Evolutionary conservation across 2,113 vertebrate species (phyloP).

Genomic region (Calypte anna): DNA sequence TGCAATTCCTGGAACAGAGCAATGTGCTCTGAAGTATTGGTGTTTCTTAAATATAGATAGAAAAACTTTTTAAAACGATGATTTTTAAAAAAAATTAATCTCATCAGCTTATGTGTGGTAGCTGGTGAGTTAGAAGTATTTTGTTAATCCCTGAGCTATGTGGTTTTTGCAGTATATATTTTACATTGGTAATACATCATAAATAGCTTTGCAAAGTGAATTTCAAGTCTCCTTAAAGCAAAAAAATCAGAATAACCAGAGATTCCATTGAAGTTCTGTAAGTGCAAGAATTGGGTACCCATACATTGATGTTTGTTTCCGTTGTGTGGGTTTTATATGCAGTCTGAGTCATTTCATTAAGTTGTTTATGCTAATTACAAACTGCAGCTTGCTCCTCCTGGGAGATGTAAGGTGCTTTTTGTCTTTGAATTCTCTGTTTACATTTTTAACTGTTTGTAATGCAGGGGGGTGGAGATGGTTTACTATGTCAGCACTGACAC

Average conservation of each 20-base stretch:
- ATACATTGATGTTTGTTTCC: background rate
- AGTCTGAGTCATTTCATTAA: background rate
- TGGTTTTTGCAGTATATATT: background rate
- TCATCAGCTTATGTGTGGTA: background rate
- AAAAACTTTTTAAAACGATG: background rate
- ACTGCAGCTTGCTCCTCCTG: background rate
- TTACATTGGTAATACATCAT: background rate
- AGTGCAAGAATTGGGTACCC: background rate
- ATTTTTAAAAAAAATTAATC: background rate
- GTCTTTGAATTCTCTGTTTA: background rate
- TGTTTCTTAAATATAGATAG: background rate
- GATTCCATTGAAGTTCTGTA: background rate
- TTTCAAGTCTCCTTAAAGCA: background rate
- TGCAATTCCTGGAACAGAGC: background rate
- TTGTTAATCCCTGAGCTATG: background rate
- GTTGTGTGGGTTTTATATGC: background rate
- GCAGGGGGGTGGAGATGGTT: background rate
- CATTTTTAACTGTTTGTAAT: background rate
- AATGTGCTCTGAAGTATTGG: background rate
- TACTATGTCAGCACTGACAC: background rate
- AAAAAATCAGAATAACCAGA: background rate
- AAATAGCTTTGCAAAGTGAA: background rate
- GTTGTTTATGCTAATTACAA: accelerated
- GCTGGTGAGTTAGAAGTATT: background rate
- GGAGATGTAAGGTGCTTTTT: background rate